A percentile compares a stretch with the other conserved stretches of the same genome.
phyloP scores from a whole-genome alignment of 2,888 invertebrate species.

The Pterobdella sp. region DNA sequence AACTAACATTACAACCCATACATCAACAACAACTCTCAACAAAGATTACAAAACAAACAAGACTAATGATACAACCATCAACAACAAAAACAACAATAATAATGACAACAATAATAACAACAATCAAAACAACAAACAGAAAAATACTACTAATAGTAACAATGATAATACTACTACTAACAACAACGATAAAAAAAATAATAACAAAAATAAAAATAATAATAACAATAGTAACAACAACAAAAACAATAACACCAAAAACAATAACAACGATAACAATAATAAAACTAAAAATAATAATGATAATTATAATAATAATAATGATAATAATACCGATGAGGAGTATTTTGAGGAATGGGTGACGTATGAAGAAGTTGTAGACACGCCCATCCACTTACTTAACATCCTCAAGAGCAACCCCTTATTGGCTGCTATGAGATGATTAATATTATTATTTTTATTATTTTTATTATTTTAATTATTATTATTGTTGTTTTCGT shows the following conservation, averaged over 20 bases:
- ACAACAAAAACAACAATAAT: background rate
- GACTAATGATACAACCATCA: background rate
- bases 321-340: constrained; percentile 18
- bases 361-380: constrained; percentile 36
- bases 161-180: background rate
- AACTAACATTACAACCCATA: no score
- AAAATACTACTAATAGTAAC: background rate
- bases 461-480: background rate
- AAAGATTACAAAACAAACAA: background rate
- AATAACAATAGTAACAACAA: background rate
- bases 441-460: background rate
- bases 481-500: background rate
- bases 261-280: background rate
- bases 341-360: constrained; percentile 35
- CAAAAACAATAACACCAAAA: background rate
- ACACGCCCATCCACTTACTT: constrained; percentile 37
- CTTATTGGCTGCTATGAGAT: background rate
- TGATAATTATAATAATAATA: constrained; percentile 7
- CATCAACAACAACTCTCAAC: no score
- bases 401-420: constrained; percentile 29
- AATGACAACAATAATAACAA: background rate
- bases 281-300: background rate
- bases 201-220: background rate
- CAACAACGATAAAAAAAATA: background rate
- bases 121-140: background rate